These are phyloP conservation scores for Callipepla californica DNA, from an alignment of 2,113 vertebrate genomes.

Conservation along the genomic window DNA sequence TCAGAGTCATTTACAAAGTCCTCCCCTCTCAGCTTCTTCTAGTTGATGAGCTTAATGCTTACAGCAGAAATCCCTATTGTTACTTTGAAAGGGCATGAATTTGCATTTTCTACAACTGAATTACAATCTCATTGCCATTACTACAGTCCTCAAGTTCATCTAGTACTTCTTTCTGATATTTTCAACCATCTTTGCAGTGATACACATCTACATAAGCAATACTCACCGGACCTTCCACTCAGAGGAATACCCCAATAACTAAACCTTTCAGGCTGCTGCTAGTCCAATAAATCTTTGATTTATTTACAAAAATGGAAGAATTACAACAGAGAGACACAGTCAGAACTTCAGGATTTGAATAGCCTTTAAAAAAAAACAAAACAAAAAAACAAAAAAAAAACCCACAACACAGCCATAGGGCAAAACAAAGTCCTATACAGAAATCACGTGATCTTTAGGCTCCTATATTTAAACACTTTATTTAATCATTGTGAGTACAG, in stretches of 20 bases:
- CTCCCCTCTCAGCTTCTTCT: neutral
- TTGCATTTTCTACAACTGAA: conserved; percentile 21
- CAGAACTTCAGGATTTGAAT: neutral
- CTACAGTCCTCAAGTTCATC: neutral
- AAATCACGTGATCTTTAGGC: neutral
- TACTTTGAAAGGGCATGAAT: conserved; percentile 26
- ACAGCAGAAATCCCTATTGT: neutral
- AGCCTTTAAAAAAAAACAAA: neutral
- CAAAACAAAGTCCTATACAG: neutral
- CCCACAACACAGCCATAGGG: neutral
- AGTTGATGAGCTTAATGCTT: neutral
- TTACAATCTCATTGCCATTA: neutral
- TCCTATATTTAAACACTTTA: neutral
- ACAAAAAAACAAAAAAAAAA: neutral
- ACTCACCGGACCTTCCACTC: neutral
- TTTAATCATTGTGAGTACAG: fast-evolving
- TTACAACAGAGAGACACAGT: neutral
- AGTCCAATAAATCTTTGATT: neutral
- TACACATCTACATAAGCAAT: neutral
- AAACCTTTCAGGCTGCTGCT: neutral
- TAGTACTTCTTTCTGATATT: neutral
- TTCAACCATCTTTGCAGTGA: neutral
- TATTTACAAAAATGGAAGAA: neutral
- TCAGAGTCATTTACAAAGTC: neutral
- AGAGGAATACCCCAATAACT: neutral